A percentile compares a stretch with the other conserved stretches of the same genome.
Conservation (phyloP, 2,113 vertebrate species). For the Bos taurus region DNA sequence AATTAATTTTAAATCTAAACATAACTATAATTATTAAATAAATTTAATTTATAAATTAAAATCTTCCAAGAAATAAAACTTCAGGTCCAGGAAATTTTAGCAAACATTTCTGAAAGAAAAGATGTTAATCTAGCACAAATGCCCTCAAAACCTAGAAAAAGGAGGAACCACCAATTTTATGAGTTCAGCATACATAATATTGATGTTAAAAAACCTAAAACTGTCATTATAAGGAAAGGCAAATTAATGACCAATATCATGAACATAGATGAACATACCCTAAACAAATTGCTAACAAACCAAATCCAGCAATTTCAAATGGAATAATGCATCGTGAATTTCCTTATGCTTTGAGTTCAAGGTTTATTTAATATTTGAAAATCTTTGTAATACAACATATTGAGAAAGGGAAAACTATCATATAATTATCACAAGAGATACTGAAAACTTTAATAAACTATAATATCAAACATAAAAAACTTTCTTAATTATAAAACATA, state of each 20-base stretch:
- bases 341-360: background rate
- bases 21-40: background rate
- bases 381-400: background rate
- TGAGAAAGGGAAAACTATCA: background rate
- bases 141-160: background rate
- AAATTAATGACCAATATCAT: background rate
- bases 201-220: background rate
- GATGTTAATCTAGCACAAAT: background rate
- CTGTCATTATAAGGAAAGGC: background rate
- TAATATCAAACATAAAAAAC: background rate
- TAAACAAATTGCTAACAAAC: background rate
- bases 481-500: background rate
- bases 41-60: background rate
- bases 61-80: background rate
- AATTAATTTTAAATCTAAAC: background rate
- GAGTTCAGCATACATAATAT: background rate
- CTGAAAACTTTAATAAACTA: background rate
- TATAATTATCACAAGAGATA: background rate
- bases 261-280: background rate
- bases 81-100: background rate
- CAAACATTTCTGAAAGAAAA: background rate
- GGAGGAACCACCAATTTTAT: background rate
- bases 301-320: background rate
- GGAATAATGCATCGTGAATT: background rate
- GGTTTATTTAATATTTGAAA: background rate